phyloP scores from a whole-genome alignment of 1,140 invertebrate genomes.

The Drosophila azteca region DNA sequence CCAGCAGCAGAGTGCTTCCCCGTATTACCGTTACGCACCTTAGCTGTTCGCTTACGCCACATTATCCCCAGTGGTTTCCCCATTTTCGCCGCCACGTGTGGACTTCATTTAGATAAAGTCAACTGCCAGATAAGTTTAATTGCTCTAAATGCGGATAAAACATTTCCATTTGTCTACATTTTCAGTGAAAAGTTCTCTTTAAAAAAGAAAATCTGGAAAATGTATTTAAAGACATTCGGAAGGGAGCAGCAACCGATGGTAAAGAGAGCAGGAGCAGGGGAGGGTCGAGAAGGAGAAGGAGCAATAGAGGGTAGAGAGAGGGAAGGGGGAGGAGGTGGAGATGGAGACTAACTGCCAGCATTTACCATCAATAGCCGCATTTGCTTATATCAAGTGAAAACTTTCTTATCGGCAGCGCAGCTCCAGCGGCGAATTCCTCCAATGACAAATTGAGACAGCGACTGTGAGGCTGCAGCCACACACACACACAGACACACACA shows the following conservation, averaged over 20 bases:
- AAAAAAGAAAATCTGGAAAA: constrained; percentile 18
- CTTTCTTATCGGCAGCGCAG: constrained; percentile 72
- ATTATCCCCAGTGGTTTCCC: not conserved
- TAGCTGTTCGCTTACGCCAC: constrained; percentile 24
- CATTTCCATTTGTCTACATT: constrained; percentile 42
- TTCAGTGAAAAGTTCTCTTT: constrained; percentile 9
- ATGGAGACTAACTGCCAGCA: constrained; percentile 46
- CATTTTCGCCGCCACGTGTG: constrained; percentile 41
- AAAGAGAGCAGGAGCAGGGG: not conserved
- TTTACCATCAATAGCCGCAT: constrained; percentile 72
- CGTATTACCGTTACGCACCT: constrained; percentile 74
- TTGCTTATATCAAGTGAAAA: constrained; percentile 74
- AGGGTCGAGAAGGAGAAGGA: no score
- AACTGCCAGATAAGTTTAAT: constrained; percentile 23
- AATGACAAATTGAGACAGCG: constrained; percentile 77
- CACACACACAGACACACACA: constrained; percentile 17
- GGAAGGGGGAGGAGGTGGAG: not conserved
- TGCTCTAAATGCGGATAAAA: constrained; percentile 50
- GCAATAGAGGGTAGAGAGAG: no score
- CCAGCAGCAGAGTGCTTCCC: constrained; percentile 47
- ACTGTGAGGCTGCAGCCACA: not conserved
- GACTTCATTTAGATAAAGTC: constrained; percentile 71
- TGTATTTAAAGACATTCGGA: constrained; percentile 29
- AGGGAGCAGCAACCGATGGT: not conserved
- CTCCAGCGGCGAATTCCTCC: constrained; percentile 73